These are phyloP conservation scores for Vimba vimba DNA, from an alignment of 2,113 vertebrate genomes.

Conservation along the genomic window DNA sequence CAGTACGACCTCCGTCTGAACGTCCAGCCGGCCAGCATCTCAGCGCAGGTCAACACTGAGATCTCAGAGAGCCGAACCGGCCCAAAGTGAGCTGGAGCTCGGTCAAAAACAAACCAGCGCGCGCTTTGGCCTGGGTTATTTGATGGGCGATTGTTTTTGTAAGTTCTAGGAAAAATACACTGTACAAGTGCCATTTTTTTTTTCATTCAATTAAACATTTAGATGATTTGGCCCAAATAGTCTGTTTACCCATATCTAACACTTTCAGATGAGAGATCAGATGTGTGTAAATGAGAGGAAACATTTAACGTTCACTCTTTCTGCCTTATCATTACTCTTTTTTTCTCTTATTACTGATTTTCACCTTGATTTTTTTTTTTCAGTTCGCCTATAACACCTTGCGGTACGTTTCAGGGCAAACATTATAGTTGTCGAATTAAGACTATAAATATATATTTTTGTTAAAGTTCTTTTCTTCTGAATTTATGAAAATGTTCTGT, in stretches of 20 bases:
- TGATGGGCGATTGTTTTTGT: neutral
- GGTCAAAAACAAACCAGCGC: neutral
- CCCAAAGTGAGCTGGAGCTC: constrained; percentile 63
- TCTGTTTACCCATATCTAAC: neutral
- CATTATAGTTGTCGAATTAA: neutral
- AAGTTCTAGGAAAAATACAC: neutral
- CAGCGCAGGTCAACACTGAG: constrained; percentile 78
- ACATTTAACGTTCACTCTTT: neutral
- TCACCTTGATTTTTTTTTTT: neutral
- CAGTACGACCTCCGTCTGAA: constrained; percentile 94
- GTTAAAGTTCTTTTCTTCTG: neutral
- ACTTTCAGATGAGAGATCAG: neutral
- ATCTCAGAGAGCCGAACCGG: constrained; percentile 67
- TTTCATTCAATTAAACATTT: neutral
- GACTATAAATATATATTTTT: neutral
- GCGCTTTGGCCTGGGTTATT: neutral
- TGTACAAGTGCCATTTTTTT: neutral
- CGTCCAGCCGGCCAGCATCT: constrained; percentile 73
- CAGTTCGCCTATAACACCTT: neutral
- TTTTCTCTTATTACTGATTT: neutral
- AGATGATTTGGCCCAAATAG: neutral
- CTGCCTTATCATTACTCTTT: constrained; percentile 6
- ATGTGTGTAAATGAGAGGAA: constrained; percentile 16
- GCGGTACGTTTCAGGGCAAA: neutral
- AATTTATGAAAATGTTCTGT: neutral